Evolutionary conservation across 2,797 vertebrate genomes (phyloP).

Genomic region (Moxostoma hubbsi): DNA sequence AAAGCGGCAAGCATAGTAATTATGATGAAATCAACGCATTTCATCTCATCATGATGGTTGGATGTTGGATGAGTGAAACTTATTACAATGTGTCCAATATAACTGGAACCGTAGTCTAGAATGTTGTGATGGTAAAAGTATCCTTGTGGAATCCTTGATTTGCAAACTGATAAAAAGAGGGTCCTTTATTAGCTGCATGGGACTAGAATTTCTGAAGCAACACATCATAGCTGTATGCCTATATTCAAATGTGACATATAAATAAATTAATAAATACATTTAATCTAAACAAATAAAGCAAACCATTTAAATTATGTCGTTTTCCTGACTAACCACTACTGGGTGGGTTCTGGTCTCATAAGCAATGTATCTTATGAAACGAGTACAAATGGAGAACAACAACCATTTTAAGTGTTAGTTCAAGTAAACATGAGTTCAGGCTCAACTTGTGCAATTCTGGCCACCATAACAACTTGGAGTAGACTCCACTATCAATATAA

Average conservation of each 20-base stretch:
- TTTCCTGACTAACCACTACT: no score
- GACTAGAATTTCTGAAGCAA: not conserved
- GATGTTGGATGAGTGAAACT: conserved; percentile 24
- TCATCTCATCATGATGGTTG: conserved; percentile 55
- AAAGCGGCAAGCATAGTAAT: conserved; percentile 55
- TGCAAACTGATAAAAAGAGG: not conserved
- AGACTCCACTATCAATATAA: no score
- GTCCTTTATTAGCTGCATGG: not conserved
- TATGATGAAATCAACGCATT: conserved; percentile 65
- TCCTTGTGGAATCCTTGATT: not conserved
- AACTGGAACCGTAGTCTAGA: not conserved
- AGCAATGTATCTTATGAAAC: no score
- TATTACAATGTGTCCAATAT: not conserved
- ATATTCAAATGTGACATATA: not conserved
- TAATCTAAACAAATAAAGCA: conserved; percentile 21
- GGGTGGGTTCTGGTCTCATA: no score
- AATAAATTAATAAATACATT: not conserved
- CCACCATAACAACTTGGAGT: no score
- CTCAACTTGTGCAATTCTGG: no score
- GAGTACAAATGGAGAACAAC: no score
- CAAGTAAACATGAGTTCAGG: no score
- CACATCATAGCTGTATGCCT: not conserved
- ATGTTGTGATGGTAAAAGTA: not conserved
- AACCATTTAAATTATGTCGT: no score
- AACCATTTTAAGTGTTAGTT: no score